A percentile compares a stretch with the other conserved stretches of the same genome.
phyloP scores from a whole-genome alignment of 2,888 invertebrate genomes.

The Bellardia pandia region DNA sequence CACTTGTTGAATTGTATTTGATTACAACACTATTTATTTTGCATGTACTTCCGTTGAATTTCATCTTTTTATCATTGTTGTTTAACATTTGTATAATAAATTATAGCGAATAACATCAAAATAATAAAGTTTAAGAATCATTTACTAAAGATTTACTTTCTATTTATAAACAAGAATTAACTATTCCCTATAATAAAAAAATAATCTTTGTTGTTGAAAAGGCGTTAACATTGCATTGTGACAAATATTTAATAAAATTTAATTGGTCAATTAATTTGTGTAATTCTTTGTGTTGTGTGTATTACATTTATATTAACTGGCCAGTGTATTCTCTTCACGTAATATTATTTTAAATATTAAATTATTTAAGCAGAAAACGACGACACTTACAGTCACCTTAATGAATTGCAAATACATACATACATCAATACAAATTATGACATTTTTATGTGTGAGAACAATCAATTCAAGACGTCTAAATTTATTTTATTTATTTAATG shows the following conservation, averaged over 20 bases:
- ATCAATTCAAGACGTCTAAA: slow-evolving; percentile 64
- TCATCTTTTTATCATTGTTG: no score
- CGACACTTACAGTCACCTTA: slow-evolving; percentile 18
- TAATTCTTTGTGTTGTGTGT: background rate
- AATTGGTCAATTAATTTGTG: slow-evolving; percentile 1
- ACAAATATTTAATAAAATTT: background rate
- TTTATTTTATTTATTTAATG: background rate
- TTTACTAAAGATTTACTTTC: background rate
- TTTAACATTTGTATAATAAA: no score
- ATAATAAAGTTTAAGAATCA: no score
- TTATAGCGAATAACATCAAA: no score
- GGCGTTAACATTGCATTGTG: background rate
- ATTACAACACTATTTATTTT: no score
- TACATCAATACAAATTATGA: slow-evolving; percentile 72
- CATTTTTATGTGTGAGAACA: slow-evolving; percentile 76
- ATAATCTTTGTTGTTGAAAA: background rate
- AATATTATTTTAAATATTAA: slow-evolving; percentile 26
- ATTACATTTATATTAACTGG: background rate
- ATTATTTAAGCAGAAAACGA: slow-evolving; percentile 19
- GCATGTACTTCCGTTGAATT: no score
- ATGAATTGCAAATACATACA: slow-evolving; percentile 44
- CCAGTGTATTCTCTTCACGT: slow-evolving; percentile 34
- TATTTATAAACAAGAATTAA: background rate
- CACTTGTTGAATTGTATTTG: no score
- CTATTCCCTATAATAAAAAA: background rate